Conservation (phyloP, 2,888 invertebrate species). For the Ectemnius lituratus region DNA sequence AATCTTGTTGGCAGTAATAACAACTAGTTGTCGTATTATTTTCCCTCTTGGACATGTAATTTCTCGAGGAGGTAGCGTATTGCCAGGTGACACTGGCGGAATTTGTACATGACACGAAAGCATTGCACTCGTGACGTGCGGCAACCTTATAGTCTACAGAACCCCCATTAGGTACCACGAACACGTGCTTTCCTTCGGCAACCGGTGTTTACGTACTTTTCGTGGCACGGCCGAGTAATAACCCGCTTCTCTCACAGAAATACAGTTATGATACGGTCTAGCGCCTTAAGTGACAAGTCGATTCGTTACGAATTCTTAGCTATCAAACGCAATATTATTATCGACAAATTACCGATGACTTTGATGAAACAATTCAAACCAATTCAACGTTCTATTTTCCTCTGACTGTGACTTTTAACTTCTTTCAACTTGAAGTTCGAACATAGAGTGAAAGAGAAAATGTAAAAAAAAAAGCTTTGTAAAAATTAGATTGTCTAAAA, state of each 20-base stretch:
- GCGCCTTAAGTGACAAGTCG: constrained; percentile 5
- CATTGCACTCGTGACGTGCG: neutral
- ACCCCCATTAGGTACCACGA: neutral
- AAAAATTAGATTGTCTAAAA: too few relatives aligned
- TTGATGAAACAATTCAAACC: too few relatives aligned
- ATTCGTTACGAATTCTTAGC: neutral
- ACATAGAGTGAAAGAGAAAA: too few relatives aligned
- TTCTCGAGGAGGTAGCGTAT: constrained; percentile 61
- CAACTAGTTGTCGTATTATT: constrained; percentile 14
- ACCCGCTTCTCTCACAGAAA: neutral
- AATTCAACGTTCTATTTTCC: too few relatives aligned
- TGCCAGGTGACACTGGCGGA: constrained; percentile 57
- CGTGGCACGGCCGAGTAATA: neutral
- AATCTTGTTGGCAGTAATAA: constrained; percentile 9
- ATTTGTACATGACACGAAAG: constrained; percentile 43
- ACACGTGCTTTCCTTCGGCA: constrained; percentile 2
- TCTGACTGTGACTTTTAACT: too few relatives aligned
- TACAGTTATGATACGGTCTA: constrained; percentile 9
- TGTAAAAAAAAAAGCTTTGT: too few relatives aligned
- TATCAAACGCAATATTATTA: too few relatives aligned
- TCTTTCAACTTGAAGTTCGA: too few relatives aligned
- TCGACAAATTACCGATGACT: too few relatives aligned
- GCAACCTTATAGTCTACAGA: too few relatives aligned
- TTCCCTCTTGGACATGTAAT: constrained; percentile 38
- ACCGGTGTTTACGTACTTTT: constrained; percentile 2